Evolutionary conservation across 2,888 invertebrate species (phyloP), one percentile per base, ranked within the genome.

Genomic region (Chrysina gloriosa): DNA sequence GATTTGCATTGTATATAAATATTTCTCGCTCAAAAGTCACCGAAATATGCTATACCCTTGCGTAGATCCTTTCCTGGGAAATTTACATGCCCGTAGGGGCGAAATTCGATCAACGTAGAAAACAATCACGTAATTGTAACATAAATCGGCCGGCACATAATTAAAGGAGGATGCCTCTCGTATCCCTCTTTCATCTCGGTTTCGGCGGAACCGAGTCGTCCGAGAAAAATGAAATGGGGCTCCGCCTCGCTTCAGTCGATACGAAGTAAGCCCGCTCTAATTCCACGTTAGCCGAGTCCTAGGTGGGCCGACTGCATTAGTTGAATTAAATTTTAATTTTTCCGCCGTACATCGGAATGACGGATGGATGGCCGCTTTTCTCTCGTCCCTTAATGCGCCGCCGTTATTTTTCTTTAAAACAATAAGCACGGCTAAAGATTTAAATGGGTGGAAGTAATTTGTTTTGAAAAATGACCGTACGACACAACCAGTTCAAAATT

Each of bases 321-420:
- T 39, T 25, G 45, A 61, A 61, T 61, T 61, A 61, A 61, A 61
- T 61, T 58, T 58, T 58, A 58, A 58, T 58, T 61, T 61, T 61
- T 42, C 39, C 42, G 42, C 42, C 58, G 42, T 42, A 42, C 27
- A 45, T 27, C 42, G 58, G 42, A 61, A 61, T 61, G 58, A 61
- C 58, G 42, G 45, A 61, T 61, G 58, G 42, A 42, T 25, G 23
- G 42, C 23, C 58, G 27, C 25, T 42, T 25, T 16, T 27, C 42
- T n/a, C 7, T 11, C 27, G 29, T 42, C 19, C 27, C 9, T 42
- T 42, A 42, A 16, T 7, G 25, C 42, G 42, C 21, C 16, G 25
- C 25, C 29, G 45, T 45, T 21, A 45, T 45, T 45, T 21, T 45
- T 52, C 31, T 50, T 31, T 52, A 19, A 52, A 52, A 61, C 19